Evolutionary conservation across 2,888 invertebrate species (phyloP).

Genomic region (Chromoteleia sp.): DNA sequence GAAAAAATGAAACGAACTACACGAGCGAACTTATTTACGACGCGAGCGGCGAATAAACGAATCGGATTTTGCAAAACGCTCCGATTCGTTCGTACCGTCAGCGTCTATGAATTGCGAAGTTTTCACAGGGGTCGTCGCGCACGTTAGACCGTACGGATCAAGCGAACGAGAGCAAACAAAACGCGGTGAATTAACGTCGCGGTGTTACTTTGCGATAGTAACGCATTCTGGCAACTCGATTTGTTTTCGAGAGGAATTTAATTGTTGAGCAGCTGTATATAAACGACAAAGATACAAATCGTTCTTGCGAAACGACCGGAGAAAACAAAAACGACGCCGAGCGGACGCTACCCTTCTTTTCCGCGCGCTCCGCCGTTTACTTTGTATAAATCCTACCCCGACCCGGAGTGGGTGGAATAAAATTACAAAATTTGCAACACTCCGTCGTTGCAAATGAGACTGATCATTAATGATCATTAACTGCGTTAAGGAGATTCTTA

Average conservation of each 20-base stretch:
- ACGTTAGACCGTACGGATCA: slow-evolving; percentile 1
- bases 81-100: slow-evolving; percentile 32
- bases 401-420: slow-evolving; percentile 54
- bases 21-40: slow-evolving; percentile 10
- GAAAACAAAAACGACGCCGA: slow-evolving; percentile 56
- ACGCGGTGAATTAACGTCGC: slow-evolving; percentile 45
- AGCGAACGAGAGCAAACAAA: slow-evolving; percentile 31
- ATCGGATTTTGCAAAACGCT: slow-evolving; percentile 20
- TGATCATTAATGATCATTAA: slow-evolving; percentile 65
- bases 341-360: slow-evolving; percentile 32
- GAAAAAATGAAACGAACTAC: slow-evolving; percentile 16
- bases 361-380: slow-evolving; percentile 5
- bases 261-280: slow-evolving; percentile 67
- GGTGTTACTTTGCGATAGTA: slow-evolving; percentile 35
- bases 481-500: slow-evolving; percentile 33
- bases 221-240: slow-evolving; percentile 58
- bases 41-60: no score
- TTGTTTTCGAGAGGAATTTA: slow-evolving; percentile 67
- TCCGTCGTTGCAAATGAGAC: slow-evolving; percentile 53
- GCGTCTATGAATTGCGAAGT: slow-evolving; percentile 51
- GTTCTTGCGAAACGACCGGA: slow-evolving; percentile 56
- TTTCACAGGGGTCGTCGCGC: slow-evolving; percentile 23
- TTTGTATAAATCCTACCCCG: slow-evolving; percentile 42
- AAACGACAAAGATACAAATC: slow-evolving; percentile 69
- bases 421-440: slow-evolving; percentile 64